phyloP scores from a whole-genome alignment of 2,888 invertebrate species.

The Mythimna loreyi region DNA sequence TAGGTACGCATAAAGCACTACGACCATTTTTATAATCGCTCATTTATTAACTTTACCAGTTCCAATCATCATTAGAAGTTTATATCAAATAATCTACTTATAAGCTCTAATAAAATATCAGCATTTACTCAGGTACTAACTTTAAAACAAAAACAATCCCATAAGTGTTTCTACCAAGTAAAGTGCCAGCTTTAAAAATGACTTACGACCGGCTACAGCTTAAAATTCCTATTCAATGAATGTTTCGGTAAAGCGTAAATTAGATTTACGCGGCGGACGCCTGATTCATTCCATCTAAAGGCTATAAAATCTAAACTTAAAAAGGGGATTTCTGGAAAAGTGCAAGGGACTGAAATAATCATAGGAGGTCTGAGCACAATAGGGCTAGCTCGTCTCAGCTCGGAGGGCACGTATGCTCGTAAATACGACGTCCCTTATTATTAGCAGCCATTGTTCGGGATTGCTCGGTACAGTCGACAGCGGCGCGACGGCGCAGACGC shows the following conservation, averaged over 20 bases:
- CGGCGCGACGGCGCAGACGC: conserved; percentile 66
- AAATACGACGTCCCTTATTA: conserved; percentile 90
- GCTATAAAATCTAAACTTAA: conserved; percentile 84
- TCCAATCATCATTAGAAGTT: neutral
- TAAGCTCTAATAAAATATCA: conserved; percentile 16
- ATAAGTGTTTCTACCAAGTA: conserved; percentile 52
- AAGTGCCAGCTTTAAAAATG: conserved; percentile 64
- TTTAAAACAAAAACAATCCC: conserved; percentile 41
- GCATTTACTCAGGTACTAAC: conserved; percentile 18
- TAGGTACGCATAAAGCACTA: neutral
- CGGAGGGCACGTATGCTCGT: conserved; percentile 89
- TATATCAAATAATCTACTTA: conserved; percentile 2
- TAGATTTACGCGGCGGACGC: conserved; percentile 76
- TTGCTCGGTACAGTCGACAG: conserved; percentile 83
- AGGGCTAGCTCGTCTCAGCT: conserved; percentile 86
- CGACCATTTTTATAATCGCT: neutral
- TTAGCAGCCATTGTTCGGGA: conserved; percentile 89
- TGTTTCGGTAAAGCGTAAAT: conserved; percentile 79
- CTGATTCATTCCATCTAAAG: conserved; percentile 80
- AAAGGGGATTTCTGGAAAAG: conserved; percentile 86
- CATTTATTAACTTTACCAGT: neutral
- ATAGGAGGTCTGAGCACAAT: conserved; percentile 90
- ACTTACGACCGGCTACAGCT: conserved; percentile 67
- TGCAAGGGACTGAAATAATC: conserved; percentile 87
- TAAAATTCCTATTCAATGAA: conserved; percentile 70